A percentile compares a stretch with the other conserved stretches of the same genome.
phyloP scores from a whole-genome alignment of 2,797 vertebrate genomes.

The Clarias laeviceps region DNA sequence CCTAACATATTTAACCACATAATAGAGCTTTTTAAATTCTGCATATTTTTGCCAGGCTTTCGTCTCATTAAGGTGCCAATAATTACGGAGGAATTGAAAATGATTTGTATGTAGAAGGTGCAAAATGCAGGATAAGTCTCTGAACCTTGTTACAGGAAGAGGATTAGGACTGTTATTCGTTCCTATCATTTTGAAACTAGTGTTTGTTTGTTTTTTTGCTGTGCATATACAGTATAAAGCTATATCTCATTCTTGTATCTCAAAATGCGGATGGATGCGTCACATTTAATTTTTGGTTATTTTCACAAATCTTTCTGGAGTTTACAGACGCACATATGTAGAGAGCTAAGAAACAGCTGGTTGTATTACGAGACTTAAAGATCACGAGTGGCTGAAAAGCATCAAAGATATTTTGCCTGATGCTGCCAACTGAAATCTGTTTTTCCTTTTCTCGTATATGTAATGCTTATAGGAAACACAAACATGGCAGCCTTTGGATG shows the following conservation, averaged over 20 bases:
- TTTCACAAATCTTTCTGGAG: not conserved
- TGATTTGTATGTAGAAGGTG: not conserved
- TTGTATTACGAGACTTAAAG: slow-evolving; percentile 5
- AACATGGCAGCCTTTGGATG: slow-evolving; percentile 60
- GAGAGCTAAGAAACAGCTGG: not conserved
- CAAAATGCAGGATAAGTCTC: no score
- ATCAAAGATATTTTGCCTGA: slow-evolving; percentile 11
- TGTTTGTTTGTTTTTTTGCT: not conserved
- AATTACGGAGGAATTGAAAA: not conserved
- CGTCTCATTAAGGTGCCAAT: not conserved
- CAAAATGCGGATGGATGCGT: not conserved
- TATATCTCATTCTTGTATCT: not conserved
- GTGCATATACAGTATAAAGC: not conserved
- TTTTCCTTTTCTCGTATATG: not conserved
- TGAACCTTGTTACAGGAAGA: not conserved
- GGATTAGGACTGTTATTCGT: not conserved
- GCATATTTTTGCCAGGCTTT: no score
- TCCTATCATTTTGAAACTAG: not conserved
- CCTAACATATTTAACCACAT: not conserved
- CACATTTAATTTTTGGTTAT: not conserved
- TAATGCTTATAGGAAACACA: slow-evolving; percentile 21
- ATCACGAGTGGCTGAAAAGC: slow-evolving; percentile 22
- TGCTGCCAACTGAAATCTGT: not conserved
- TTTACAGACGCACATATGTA: not conserved
- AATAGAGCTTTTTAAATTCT: not conserved